Conservation (phyloP, 2,797 vertebrate species). For the Brachymystax lenok region DNA sequence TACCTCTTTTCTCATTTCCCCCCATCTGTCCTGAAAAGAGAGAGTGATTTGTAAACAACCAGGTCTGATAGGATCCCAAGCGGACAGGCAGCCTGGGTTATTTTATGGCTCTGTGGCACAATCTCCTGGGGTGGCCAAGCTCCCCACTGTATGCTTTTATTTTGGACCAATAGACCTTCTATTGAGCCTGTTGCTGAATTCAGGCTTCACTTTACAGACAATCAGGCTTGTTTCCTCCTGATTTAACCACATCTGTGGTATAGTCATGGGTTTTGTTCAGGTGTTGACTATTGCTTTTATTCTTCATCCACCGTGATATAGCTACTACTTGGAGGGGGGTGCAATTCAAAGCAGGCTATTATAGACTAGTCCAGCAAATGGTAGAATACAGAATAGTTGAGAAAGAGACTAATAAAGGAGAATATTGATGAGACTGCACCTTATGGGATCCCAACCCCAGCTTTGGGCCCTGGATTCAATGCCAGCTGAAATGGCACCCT, state of each 20-base stretch:
- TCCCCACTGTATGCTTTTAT: slow-evolving; percentile 3
- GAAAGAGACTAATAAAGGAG: not conserved
- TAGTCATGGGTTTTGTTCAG: slow-evolving; percentile 32
- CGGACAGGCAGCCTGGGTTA: slow-evolving; percentile 23
- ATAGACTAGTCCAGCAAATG: slow-evolving; percentile 38
- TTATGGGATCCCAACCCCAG: not conserved
- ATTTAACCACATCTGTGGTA: slow-evolving; percentile 25
- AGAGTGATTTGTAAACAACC: slow-evolving; percentile 30
- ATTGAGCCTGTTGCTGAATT: slow-evolving; percentile 22
- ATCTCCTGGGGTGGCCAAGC: slow-evolving; percentile 16
- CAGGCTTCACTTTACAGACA: slow-evolving; percentile 14
- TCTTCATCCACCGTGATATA: not conserved
- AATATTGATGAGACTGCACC: not conserved
- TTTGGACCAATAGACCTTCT: slow-evolving; percentile 8
- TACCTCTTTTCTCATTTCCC: slow-evolving; percentile 12
- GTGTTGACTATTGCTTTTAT: slow-evolving; percentile 17
- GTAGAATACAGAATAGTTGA: slow-evolving; percentile 40
- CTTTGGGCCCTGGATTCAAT: not conserved
- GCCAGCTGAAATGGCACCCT: not conserved
- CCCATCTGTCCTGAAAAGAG: slow-evolving; percentile 3
- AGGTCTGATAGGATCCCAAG: slow-evolving; percentile 31
- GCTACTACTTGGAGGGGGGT: slow-evolving; percentile 35
- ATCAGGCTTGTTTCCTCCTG: not conserved
- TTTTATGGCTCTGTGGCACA: slow-evolving; percentile 24
- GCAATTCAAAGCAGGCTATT: slow-evolving; percentile 34